These are phyloP conservation scores for Potorous gilbertii DNA, from an alignment of 2,797 vertebrate genomes.

Conservation along the genomic window DNA sequence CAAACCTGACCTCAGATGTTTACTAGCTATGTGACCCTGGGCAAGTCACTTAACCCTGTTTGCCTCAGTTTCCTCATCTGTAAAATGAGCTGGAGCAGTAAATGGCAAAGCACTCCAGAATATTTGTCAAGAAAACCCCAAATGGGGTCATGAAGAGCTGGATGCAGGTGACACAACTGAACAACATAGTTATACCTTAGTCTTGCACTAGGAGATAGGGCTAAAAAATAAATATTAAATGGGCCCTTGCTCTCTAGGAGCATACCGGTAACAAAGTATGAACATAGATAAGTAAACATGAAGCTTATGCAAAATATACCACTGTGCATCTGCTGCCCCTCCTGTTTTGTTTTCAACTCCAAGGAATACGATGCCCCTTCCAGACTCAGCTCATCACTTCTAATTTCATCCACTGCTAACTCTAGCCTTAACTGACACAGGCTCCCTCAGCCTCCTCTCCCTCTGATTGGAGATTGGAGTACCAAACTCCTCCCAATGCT, in stretches of 20 bases:
- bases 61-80: not conserved
- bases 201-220: not conserved
- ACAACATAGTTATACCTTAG: not conserved
- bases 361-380: not conserved
- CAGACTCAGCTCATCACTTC: not conserved
- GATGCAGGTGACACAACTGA: not conserved
- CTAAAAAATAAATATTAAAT: not conserved
- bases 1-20: not conserved
- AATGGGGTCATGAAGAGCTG: not conserved
- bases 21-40: not conserved
- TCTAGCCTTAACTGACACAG: not conserved
- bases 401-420: not conserved
- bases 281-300: not conserved
- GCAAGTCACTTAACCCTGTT: not conserved
- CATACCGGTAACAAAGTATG: not conserved
- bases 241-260: not conserved
- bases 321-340: not conserved
- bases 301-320: not conserved
- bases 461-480: not conserved
- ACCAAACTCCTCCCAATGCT: not conserved
- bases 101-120: not conserved
- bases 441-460: not conserved
- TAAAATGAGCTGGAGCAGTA: not conserved
- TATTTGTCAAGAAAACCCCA: not conserved
- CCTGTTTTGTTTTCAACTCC: not conserved